phyloP scores from a whole-genome alignment of 2,797 vertebrate genomes.

The Carduelis carduelis region DNA sequence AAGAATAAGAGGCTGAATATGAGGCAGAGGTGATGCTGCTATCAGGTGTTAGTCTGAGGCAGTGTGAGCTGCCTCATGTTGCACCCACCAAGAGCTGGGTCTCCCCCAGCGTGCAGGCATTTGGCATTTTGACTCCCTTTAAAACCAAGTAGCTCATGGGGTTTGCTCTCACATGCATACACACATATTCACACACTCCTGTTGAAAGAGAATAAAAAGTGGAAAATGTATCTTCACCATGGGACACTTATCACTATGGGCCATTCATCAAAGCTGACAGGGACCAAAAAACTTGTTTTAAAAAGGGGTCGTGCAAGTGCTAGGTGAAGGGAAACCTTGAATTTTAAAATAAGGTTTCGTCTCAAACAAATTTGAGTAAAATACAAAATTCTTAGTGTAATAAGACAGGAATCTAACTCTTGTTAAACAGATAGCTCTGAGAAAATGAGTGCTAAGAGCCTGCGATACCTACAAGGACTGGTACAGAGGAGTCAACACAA shows the following conservation, averaged over 20 bases:
- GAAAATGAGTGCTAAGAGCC: neutral
- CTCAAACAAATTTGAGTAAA: neutral
- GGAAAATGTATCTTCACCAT: neutral
- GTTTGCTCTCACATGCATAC: neutral
- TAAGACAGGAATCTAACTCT: neutral
- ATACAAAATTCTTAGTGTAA: neutral
- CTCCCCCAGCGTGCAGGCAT: neutral
- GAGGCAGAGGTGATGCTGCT: neutral
- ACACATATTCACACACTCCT: neutral
- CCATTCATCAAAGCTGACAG: neutral
- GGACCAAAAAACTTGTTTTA: neutral
- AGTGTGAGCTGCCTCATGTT: fast-evolving
- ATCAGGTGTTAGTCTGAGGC: neutral
- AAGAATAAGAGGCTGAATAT: neutral
- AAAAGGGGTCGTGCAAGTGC: neutral
- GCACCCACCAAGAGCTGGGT: neutral
- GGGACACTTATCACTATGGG: neutral
- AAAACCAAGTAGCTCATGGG: neutral
- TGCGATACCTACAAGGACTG: neutral
- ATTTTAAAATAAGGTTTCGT: neutral
- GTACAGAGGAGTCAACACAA: neutral
- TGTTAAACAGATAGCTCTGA: neutral
- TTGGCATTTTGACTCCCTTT: neutral
- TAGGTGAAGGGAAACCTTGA: neutral
- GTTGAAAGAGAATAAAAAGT: neutral